Evolutionary conservation across 2,888 invertebrate species (phyloP).

Genomic region (Lapara coniferarum): DNA sequence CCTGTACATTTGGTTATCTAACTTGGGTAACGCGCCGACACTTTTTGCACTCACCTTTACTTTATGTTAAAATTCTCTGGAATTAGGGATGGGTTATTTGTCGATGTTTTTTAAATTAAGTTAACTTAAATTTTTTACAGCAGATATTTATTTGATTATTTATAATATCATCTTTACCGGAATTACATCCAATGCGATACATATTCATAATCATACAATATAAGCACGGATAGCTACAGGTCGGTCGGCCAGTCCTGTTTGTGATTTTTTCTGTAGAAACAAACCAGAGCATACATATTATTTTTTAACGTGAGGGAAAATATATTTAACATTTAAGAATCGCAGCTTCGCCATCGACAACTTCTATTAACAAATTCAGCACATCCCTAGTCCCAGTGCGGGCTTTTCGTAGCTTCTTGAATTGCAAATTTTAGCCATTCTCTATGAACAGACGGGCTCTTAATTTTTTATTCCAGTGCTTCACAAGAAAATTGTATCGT

Average conservation of each 20-base stretch:
- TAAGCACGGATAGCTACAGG: too few species aligned
- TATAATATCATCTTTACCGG: too few species aligned
- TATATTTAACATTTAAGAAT: neutral
- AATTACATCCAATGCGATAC: too few species aligned
- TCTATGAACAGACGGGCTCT: slow-evolving; percentile 41
- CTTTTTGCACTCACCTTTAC: slow-evolving; percentile 41
- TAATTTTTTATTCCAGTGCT: slow-evolving; percentile 35
- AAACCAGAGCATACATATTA: neutral
- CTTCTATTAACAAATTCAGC: neutral
- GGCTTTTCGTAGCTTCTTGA: slow-evolving; percentile 53
- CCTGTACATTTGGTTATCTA: slow-evolving; percentile 26
- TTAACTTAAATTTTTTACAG: too few species aligned
- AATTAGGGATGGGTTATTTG: slow-evolving; percentile 7
- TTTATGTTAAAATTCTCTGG: slow-evolving; percentile 32
- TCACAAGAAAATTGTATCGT: slow-evolving; percentile 28
- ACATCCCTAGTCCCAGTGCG: slow-evolving; percentile 6
- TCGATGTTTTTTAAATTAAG: neutral
- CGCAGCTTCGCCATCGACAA: neutral
- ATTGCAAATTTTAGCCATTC: slow-evolving; percentile 62
- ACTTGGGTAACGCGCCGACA: slow-evolving; percentile 39
- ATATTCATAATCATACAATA: too few species aligned
- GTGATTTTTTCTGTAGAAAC: too few species aligned
- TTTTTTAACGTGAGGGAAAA: neutral
- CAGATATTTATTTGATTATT: too few species aligned
- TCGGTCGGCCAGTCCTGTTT: too few species aligned